Conservation (phyloP, 1,140 invertebrate species). For the Euwallacea similis region DNA sequence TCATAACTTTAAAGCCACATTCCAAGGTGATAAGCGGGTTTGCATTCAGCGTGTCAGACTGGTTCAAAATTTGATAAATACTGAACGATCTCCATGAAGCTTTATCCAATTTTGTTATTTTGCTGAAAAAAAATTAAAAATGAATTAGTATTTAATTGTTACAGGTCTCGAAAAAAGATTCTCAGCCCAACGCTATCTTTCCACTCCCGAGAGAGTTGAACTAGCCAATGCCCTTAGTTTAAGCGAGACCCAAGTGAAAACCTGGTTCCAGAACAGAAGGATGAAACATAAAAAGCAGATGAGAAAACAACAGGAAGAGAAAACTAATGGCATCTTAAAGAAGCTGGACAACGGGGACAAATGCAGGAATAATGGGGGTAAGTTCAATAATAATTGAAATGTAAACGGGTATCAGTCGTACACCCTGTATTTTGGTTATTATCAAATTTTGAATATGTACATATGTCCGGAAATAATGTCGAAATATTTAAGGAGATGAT, state of each 20-base stretch:
- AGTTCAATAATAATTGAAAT: no score
- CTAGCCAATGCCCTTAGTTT: slow-evolving; percentile 88
- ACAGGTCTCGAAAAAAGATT: slow-evolving; percentile 91
- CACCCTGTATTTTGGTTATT: no score
- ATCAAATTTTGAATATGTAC: no score
- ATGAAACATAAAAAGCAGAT: slow-evolving; percentile 98
- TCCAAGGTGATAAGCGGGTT: no score
- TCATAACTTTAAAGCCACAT: no score
- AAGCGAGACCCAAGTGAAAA: slow-evolving; percentile 97
- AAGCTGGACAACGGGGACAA: slow-evolving; percentile 18
- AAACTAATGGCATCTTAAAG: slow-evolving; percentile 39
- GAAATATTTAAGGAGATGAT: no score
- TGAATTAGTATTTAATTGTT: neutral
- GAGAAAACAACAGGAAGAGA: slow-evolving; percentile 67
- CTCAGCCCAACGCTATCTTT: slow-evolving; percentile 93
- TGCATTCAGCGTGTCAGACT: no score
- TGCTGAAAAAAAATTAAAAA: no score
- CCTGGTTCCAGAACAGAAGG: slow-evolving; percentile 96
- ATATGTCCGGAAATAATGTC: no score
- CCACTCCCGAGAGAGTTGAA: slow-evolving; percentile 94
- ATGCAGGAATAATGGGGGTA: no score
- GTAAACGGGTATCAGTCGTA: no score
- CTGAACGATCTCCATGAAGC: neutral
- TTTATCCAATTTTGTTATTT: no score
- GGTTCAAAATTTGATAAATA: neutral